Evolutionary conservation across 2,113 vertebrate genomes (phyloP).

Genomic region (Siphamia tubifer): DNA sequence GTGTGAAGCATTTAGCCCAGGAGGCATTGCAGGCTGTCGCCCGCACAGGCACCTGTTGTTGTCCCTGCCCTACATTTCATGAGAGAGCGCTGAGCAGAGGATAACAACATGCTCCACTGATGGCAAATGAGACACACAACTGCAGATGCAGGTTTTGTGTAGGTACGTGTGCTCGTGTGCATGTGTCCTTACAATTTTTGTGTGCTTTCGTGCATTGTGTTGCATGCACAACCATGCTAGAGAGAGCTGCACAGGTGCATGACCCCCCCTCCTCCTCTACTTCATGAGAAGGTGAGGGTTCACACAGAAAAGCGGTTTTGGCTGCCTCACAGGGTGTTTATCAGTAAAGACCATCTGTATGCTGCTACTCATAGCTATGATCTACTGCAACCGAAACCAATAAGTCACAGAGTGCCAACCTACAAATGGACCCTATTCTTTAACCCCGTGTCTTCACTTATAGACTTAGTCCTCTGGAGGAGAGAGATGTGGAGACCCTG

Average conservation of each 20-base stretch:
- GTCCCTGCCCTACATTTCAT: slow-evolving; percentile 81
- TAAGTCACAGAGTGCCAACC: slow-evolving; percentile 60
- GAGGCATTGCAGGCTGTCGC: slow-evolving; percentile 81
- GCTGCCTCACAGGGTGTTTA: slow-evolving; percentile 65
- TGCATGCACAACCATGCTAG: slow-evolving; percentile 34
- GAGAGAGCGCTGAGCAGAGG: slow-evolving; percentile 71
- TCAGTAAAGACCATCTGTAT: slow-evolving; percentile 73
- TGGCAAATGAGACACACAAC: slow-evolving; percentile 74
- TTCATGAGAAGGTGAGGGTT: slow-evolving; percentile 55
- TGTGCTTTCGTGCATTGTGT: slow-evolving; percentile 39
- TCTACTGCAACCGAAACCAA: slow-evolving; percentile 66
- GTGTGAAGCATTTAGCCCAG: slow-evolving; percentile 83
- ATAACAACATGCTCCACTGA: slow-evolving; percentile 79
- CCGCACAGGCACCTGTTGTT: slow-evolving; percentile 82
- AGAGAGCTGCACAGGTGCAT: slow-evolving; percentile 63
- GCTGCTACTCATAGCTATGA: slow-evolving; percentile 62
- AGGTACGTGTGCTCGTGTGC: background rate
- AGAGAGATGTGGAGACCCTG: slow-evolving; percentile 48
- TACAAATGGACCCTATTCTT: slow-evolving; percentile 56
- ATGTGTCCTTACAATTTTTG: background rate
- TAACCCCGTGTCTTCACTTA: slow-evolving; percentile 69
- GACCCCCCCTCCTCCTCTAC: slow-evolving; percentile 60
- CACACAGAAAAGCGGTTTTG: slow-evolving; percentile 45
- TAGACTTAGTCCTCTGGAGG: slow-evolving; percentile 56
- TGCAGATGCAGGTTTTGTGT: slow-evolving; percentile 53